These are phyloP conservation scores for Ambastaia sidthimunki DNA, from an alignment of 2,797 vertebrate species.

Conservation along the genomic window DNA sequence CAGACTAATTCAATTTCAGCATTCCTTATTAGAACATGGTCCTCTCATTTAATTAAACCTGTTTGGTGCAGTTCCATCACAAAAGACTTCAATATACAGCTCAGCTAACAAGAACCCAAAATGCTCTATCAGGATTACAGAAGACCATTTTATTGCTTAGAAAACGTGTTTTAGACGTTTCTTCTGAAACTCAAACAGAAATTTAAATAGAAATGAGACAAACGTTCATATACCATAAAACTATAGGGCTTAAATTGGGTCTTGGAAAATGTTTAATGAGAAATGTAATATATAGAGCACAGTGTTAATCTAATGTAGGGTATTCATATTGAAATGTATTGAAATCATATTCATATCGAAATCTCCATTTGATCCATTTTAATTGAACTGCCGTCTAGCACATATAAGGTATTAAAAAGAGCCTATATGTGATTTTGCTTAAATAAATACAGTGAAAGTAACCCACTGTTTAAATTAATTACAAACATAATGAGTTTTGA, in stretches of 20 bases:
- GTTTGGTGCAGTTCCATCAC: not conserved
- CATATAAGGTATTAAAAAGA: not conserved
- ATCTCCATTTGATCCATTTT: too few relatives aligned
- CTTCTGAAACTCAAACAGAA: too few relatives aligned
- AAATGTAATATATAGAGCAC: too few relatives aligned
- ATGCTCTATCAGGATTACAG: not conserved
- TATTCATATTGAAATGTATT: too few relatives aligned
- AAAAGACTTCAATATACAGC: not conserved
- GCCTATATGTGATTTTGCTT: not conserved
- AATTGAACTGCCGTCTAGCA: not conserved
- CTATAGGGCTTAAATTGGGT: too few relatives aligned
- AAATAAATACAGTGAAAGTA: not conserved
- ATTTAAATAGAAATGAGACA: too few relatives aligned
- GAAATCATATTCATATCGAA: too few relatives aligned
- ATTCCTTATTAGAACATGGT: slow-evolving; percentile 23
- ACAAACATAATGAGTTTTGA: not conserved
- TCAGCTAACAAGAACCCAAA: slow-evolving; percentile 4
- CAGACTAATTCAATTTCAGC: slow-evolving; percentile 32
- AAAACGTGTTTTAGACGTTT: too few relatives aligned
- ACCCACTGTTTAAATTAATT: not conserved
- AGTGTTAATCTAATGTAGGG: too few relatives aligned
- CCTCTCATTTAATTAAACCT: not conserved
- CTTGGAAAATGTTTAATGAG: too few relatives aligned
- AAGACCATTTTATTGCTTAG: not conserved
- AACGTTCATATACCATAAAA: too few relatives aligned